Evolutionary conservation across 2,113 vertebrate genomes (phyloP).

Genomic region (Chionodraco myersi): DNA sequence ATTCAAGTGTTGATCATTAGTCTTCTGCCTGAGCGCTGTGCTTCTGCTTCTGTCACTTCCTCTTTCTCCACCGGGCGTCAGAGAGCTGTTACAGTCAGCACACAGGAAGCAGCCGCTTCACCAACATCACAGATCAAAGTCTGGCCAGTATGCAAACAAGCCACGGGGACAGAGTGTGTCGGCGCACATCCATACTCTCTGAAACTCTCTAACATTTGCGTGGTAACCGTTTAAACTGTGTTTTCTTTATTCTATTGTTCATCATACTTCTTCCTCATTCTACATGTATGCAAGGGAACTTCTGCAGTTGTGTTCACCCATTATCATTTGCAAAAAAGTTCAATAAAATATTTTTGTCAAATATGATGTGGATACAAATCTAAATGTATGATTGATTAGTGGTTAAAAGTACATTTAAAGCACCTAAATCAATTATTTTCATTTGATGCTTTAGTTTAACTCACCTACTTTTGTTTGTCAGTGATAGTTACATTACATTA

Average conservation of each 20-base stretch:
- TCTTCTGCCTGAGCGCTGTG: neutral
- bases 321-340: neutral
- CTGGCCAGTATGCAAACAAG: slow-evolving; percentile 56
- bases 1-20: slow-evolving; percentile 5
- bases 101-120: slow-evolving; percentile 59
- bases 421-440: neutral
- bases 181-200: neutral
- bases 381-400: neutral
- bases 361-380: neutral
- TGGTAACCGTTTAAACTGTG: neutral
- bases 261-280: neutral
- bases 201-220: neutral
- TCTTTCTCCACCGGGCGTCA: slow-evolving; percentile 56
- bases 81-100: slow-evolving; percentile 39
- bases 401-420: neutral
- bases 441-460: neutral
- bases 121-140: slow-evolving; percentile 35
- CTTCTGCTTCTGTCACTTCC: slow-evolving; percentile 67
- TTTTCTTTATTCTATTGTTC: neutral
- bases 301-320: neutral
- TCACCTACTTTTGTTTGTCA: too few species aligned
- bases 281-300: neutral
- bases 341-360: neutral
- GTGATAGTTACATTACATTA: too few species aligned
- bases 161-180: neutral